A percentile compares a stretch with the other conserved stretches of the same genome.
Conservation (phyloP, 2,888 invertebrate genomes). For the Stomorhina lunata region DNA sequence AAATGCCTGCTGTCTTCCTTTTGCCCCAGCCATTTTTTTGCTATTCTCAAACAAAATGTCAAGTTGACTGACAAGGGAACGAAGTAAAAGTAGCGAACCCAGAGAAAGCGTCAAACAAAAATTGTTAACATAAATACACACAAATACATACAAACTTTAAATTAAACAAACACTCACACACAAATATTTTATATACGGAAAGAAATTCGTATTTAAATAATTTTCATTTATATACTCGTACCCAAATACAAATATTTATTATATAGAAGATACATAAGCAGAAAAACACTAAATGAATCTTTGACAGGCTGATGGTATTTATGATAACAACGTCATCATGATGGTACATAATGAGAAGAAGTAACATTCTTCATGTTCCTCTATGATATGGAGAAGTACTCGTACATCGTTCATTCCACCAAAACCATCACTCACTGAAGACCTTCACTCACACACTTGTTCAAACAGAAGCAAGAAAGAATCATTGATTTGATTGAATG, state of each 20-base stretch:
- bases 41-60: slow-evolving; percentile 44
- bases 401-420: neutral
- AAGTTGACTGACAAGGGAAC: slow-evolving; percentile 55
- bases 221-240: slow-evolving; percentile 21
- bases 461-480: slow-evolving; percentile 52
- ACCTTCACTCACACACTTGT: neutral
- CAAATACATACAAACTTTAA: neutral
- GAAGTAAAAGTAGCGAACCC: slow-evolving; percentile 24
- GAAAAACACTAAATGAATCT: slow-evolving; percentile 49
- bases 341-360: slow-evolving; percentile 36
- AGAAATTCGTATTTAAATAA: slow-evolving; percentile 23
- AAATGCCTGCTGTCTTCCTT: slow-evolving; percentile 34
- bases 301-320: slow-evolving; percentile 47
- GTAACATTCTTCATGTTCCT: slow-evolving; percentile 26
- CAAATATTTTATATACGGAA: slow-evolving; percentile 3
- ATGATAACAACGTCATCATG: slow-evolving; percentile 53
- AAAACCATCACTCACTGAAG: slow-evolving; percentile 11
- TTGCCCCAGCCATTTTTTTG: slow-evolving; percentile 10
- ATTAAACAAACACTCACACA: neutral
- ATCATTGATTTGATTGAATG: slow-evolving; percentile 37
- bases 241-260: neutral
- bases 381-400: neutral
- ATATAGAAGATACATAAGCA: slow-evolving; percentile 37
- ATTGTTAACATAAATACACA: slow-evolving; percentile 1
- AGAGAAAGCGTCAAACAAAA: slow-evolving; percentile 14